phyloP scores from a whole-genome alignment of 2,797 vertebrate species.

The Myotis findleyi region DNA sequence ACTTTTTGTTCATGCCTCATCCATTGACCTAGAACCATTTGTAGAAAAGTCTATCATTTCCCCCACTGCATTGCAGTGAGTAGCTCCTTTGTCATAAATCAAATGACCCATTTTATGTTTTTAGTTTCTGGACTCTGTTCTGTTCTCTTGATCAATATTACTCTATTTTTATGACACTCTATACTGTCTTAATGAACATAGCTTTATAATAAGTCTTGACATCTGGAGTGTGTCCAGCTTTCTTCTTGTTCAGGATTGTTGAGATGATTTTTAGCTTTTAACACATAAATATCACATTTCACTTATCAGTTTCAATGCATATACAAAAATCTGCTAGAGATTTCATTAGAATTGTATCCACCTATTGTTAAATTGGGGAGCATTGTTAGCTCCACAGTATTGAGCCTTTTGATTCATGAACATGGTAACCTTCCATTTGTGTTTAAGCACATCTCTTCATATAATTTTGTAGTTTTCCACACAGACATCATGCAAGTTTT shows the following conservation, averaged over 20 bases:
- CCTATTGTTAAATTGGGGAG: background rate
- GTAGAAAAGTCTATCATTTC: constrained; percentile 41
- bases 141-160: background rate
- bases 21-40: background rate
- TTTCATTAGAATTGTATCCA: background rate
- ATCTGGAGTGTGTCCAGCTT: background rate
- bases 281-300: background rate
- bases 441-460: background rate
- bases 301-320: background rate
- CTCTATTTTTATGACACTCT: background rate
- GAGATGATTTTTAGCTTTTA: constrained; percentile 6
- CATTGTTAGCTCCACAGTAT: background rate
- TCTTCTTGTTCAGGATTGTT: background rate
- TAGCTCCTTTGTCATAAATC: background rate
- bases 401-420: background rate
- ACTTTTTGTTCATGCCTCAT: background rate
- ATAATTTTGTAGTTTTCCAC: constrained; percentile 5
- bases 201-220: background rate
- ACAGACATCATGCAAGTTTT: background rate
- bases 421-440: background rate
- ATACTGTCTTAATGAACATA: background rate
- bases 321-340: background rate
- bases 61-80: background rate
- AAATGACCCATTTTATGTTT: background rate
- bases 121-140: background rate